A percentile compares a stretch with the other conserved stretches of the same genome.
These are phyloP conservation scores for Drosophila littoralis DNA, from an alignment of 1,140 invertebrate species.

Conservation along the genomic window DNA sequence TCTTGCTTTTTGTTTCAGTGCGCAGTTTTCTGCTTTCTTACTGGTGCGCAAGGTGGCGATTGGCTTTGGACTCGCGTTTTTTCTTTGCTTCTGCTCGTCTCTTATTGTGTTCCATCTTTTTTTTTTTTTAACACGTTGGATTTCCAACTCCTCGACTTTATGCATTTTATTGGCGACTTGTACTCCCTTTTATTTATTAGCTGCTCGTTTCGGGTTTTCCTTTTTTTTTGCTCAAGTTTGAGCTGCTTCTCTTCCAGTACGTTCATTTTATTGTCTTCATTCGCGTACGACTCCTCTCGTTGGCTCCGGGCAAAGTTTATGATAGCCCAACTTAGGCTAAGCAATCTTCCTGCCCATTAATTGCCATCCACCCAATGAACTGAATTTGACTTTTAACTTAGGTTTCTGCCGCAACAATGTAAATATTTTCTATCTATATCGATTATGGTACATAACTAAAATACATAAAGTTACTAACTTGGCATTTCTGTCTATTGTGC, in stretches of 20 bases:
- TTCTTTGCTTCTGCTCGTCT: slow-evolving; percentile 27
- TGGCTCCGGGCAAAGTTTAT: background rate
- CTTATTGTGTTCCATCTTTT: slow-evolving; percentile 33
- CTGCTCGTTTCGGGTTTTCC: background rate
- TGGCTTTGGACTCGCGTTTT: slow-evolving; percentile 28
- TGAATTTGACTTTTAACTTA: background rate
- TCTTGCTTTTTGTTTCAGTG: slow-evolving; percentile 54
- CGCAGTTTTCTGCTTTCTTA: slow-evolving; percentile 63
- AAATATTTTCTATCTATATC: no score
- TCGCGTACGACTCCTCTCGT: background rate
- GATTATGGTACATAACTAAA: no score
- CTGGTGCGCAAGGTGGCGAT: slow-evolving; percentile 79
- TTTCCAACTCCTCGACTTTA: slow-evolving; percentile 31
- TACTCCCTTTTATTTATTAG: slow-evolving; percentile 11
- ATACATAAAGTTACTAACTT: no score
- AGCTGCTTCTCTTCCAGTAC: background rate
- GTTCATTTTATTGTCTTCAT: background rate
- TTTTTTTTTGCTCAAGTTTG: background rate
- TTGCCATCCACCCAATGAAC: background rate
- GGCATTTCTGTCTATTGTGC: background rate
- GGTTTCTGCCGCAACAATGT: background rate
- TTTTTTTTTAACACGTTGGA: slow-evolving; percentile 46
- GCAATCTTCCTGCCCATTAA: no score
- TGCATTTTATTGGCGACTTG: slow-evolving; percentile 1
- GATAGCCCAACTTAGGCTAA: background rate